phyloP scores from a whole-genome alignment of 2,113 vertebrate genomes.

The Mionectes macconnelli region DNA sequence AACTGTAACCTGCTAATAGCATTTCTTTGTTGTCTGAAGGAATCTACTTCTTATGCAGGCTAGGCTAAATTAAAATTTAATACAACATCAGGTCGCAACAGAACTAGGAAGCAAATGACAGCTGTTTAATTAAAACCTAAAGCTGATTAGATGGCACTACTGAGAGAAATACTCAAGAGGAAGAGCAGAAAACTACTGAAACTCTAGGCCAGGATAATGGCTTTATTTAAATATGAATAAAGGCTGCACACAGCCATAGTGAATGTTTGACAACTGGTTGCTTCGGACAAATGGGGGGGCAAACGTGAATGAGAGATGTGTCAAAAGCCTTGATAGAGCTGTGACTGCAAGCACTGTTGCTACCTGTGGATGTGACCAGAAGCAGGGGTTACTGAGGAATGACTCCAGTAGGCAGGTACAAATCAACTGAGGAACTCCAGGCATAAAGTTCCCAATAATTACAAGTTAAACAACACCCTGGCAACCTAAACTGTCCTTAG shows the following conservation, averaged over 20 bases:
- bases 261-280: slow-evolving; percentile 52
- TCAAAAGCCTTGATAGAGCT: not conserved
- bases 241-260: not conserved
- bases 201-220: slow-evolving; percentile 44
- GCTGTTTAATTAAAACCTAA: slow-evolving; percentile 75
- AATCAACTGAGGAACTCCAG: not conserved
- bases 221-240: slow-evolving; percentile 70
- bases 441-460: not conserved
- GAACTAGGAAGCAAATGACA: slow-evolving; percentile 73
- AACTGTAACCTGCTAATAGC: slow-evolving; percentile 68
- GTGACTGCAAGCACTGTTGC: not conserved
- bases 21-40: slow-evolving; percentile 69
- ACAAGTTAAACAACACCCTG: not conserved
- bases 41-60: slow-evolving; percentile 67
- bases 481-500: not conserved
- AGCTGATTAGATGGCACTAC: slow-evolving; percentile 66
- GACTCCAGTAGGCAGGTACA: not conserved
- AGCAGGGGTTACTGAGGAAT: not conserved
- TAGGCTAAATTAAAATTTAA: slow-evolving; percentile 76
- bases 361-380: not conserved
- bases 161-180: slow-evolving; percentile 70
- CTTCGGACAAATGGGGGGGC: slow-evolving; percentile 16
- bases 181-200: slow-evolving; percentile 58
- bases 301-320: not conserved
- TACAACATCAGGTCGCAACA: slow-evolving; percentile 72